Conservation (phyloP, 2,888 invertebrate genomes). For the Caradrina clavipalpis region DNA sequence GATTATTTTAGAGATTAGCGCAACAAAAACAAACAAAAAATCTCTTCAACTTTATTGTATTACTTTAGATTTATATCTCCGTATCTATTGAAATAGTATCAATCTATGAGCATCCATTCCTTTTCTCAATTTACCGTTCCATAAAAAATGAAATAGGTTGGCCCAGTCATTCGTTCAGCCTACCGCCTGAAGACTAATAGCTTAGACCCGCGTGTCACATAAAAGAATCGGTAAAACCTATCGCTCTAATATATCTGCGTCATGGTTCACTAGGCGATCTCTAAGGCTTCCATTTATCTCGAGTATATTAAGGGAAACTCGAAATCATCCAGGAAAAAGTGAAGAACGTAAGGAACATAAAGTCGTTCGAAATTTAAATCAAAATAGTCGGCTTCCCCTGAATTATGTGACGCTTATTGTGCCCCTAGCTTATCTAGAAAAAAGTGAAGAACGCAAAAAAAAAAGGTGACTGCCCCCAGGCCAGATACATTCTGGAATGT, state of each 20-base stretch:
- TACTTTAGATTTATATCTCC: background rate
- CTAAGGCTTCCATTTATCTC: slow-evolving; percentile 35
- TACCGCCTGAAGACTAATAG: slow-evolving; percentile 51
- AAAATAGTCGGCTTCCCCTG: slow-evolving; percentile 18
- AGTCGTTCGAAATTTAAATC: background rate
- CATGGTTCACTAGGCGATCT: slow-evolving; percentile 31
- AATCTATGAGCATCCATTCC: background rate
- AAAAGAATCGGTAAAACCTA: slow-evolving; percentile 53
- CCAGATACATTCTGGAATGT: too few species aligned
- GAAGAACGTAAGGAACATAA: background rate
- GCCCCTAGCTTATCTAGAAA: too few species aligned
- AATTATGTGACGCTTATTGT: too few species aligned
- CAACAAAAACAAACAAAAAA: too few species aligned
- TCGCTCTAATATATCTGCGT: slow-evolving; percentile 52
- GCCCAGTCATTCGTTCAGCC: slow-evolving; percentile 26
- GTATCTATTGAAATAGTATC: background rate
- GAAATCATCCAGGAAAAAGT: background rate
- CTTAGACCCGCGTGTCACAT: slow-evolving; percentile 42
- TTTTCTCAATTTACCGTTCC: slow-evolving; percentile 31
- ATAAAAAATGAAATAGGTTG: slow-evolving; percentile 41
- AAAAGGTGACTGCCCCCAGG: too few species aligned
- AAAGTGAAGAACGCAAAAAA: too few species aligned
- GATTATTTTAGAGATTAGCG: too few species aligned
- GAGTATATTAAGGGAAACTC: background rate
- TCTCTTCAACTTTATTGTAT: too few species aligned